Percentiles rank a stretch among this genome's conserved stretches.
Conservation (phyloP, 2,113 vertebrate species). For the Cathartes aura region DNA sequence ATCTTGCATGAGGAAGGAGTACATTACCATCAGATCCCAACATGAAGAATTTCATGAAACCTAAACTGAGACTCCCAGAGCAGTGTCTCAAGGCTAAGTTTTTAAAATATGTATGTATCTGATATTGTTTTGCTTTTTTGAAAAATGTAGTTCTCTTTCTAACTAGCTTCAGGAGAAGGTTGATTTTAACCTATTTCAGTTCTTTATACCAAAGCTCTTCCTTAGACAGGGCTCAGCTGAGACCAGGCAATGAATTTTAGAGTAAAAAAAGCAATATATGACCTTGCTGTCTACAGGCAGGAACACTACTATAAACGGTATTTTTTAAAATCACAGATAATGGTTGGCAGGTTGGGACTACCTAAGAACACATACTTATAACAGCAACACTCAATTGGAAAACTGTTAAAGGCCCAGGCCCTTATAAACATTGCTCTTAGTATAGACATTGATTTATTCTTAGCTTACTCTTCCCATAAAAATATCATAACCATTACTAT, state of each 20-base stretch:
- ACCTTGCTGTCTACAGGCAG: neutral
- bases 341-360: neutral
- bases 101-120: neutral
- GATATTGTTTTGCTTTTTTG: neutral
- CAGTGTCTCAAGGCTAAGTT: neutral
- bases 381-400: neutral
- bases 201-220: neutral
- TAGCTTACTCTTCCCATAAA: neutral
- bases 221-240: neutral
- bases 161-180: neutral
- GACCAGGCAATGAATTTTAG: neutral
- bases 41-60: neutral
- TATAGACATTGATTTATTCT: rapidly evolving
- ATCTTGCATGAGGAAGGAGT: neutral
- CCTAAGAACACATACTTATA: neutral
- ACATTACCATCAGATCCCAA: neutral
- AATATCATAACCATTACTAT: neutral
- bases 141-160: neutral
- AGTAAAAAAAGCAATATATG: neutral
- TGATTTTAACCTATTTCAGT: neutral
- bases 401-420: neutral
- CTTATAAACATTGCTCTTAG: neutral
- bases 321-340: neutral
- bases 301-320: neutral
- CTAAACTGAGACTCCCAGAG: neutral